Base-by-base conservation (phyloP, 2,113 vertebrate genomes). In the Hystrix cristata region DNA sequence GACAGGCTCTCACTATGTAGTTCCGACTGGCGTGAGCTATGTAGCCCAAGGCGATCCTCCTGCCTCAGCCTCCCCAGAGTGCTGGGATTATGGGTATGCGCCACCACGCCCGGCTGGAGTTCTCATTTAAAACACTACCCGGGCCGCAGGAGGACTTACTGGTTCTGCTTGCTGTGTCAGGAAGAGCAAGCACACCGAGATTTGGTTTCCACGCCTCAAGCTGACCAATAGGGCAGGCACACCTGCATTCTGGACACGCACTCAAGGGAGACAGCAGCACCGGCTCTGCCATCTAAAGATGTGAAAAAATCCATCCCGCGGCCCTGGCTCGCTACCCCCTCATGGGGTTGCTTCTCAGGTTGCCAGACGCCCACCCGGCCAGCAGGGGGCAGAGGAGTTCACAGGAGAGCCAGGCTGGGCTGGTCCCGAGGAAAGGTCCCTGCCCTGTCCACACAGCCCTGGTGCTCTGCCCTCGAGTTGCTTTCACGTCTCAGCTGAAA, bases 381-480 rank as follows among this genome's bases (percentile, higher is more conserved):
- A 74, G 95, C 84, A 95, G 80, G 86, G 95, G 87, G 92, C 90
- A 90, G 91, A 29, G 29, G 43, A 53, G 53, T 62, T 23, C 89
- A 21, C 0, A 0, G 71, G 76, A 60, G n/a, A n/a, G 4, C 23
- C 29, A 46, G 31, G 29, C 53, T 18, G 38, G 21, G 18, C 53
- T 0, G 3, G 31, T 18, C 5, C 34, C 31, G 38, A 31, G 57
- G 27, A 78, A 87, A 38, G 59, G 16, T 1, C 19, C 29, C 1
- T 0, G 1, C 9, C n/a, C 64, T 21, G 11, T 21, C 11, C 57
- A 4, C 60, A 29, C 29, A 60, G 46, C n/a, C 53, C 29, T 7
- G 0, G 3, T 14, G 48, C 60, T 84, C 34, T 16, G 43, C 72
- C 2, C 27, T 7, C 9, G 9, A 4, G 23, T 31, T 64, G 0